phyloP scores from a whole-genome alignment of 2,888 invertebrate species.

The Cephus pygmeus region DNA sequence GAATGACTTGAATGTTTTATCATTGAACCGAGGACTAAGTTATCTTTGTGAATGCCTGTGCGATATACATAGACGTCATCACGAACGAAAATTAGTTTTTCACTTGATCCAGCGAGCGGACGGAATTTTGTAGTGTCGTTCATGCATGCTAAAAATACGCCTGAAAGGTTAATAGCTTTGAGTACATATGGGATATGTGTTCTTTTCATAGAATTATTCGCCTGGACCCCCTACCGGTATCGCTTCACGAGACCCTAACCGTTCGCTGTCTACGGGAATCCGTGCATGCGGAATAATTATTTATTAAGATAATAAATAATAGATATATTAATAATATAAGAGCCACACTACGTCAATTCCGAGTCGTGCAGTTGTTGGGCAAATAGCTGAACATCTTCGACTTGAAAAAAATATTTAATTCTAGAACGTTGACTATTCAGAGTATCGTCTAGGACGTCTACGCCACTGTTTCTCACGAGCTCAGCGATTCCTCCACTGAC shows the following conservation, averaged over 20 bases:
- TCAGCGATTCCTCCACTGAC: background rate
- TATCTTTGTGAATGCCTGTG: background rate
- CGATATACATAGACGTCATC: background rate
- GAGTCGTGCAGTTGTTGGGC: background rate
- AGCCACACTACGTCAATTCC: background rate
- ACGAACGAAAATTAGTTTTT: background rate
- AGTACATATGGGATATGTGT: constrained; percentile 31
- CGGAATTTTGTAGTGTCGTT: background rate
- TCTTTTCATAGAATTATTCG: constrained; percentile 61
- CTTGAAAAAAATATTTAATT: background rate
- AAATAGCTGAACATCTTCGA: background rate
- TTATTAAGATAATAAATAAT: background rate
- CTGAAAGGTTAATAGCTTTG: background rate
- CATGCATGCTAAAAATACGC: background rate
- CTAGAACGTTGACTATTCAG: background rate
- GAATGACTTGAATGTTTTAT: background rate
- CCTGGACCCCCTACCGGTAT: constrained; percentile 63
- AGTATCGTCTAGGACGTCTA: background rate
- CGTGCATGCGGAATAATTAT: constrained; percentile 2
- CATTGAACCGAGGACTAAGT: background rate
- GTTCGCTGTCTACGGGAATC: constrained; percentile 34
- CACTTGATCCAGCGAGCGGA: background rate
- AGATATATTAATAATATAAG: background rate
- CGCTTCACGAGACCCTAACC: constrained; percentile 64
- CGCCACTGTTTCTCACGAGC: background rate